Evolutionary conservation across 1,140 invertebrate genomes (phyloP), one percentile per base, ranked within the genome.

Genomic region (Diachasmimorpha longicaudata): DNA sequence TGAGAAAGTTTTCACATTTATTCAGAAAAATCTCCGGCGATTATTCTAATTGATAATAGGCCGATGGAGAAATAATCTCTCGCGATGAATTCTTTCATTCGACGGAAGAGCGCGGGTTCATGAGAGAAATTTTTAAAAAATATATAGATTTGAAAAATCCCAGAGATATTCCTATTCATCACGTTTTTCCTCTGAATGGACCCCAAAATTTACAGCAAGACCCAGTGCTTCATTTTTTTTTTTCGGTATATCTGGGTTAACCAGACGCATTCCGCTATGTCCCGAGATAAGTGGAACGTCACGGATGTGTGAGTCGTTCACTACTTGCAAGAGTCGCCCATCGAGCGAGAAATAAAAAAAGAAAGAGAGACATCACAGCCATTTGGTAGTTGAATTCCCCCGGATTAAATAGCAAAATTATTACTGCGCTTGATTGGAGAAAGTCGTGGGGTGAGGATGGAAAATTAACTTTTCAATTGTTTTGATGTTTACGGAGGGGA

Each of bases 211-310:
- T 31, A 31, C 31, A 31, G 31, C 31, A 6, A 31, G 31, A 10
- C 25, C 52, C 36, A 31, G 4, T 39, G 19, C 46, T 72, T 76
- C 1, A 16, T 16, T 31, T 66, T 6, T n/a, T n/a, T 55, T 42
- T 79, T 76, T 77, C 71, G 55, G 55, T 63, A 19, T 46, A 82
- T 81, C 76, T 81, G 79, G 77, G 81, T 82, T 84, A 84, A 79
- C 80, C 79, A 79, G 77, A 63, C 75, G 72, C 78, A 83, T 80
- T 83, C 79, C 78, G 78, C 79, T 82, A 80, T 77, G 78, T 79
- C 67, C 77, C 25, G 67, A 80, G 79, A 82, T 82, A 84, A 85
- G 81, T 83, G 76, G 80, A 83, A 83, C 81, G 77, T 75, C 63
- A 72, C 42, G 44, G 52, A 72, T 79, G 78, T 79, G 75, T 79